Base-by-base conservation (phyloP, 2,797 vertebrate species). In the Thripadectes ignobilis region DNA sequence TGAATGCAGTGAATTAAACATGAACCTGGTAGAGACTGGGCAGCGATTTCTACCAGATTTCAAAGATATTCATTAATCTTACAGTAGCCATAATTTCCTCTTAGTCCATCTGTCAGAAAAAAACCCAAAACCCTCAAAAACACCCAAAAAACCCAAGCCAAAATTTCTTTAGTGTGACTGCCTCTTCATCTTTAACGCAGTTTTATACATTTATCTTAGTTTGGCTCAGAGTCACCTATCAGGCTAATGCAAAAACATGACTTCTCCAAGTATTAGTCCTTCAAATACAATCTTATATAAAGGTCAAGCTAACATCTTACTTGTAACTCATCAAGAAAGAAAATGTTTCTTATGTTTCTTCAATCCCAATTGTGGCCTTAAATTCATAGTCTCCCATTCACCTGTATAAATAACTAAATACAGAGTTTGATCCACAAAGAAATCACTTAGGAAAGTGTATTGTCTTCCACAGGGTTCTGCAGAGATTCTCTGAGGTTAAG, bases 241-340 rank as follows among this genome's bases (percentile, higher is more conserved):
- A 55, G 19, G 15, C 21, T 88, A 51, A 81, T 26, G 32, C 29
- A 59, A 92, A 94, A 85, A 85, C 29, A 52, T 82, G 51, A 6
- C 38, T 79, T 67, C 71, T 86, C 41, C 71, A 79, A 94, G 46
- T 63, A 68, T 23, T 79, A 43, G 9, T 12, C 16, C 34, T 82
- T 73, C 32, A 65, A 36, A 55, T 57, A 24, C 52, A 94, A 92
- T 62, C 29, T 71, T 59, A 93, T 73, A 58, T 38, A 26, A 88
- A 94, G 69, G 76, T 82, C 36, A 92, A 63, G 41, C 24, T 41
- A 67, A 73, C 77, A 86, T 73, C 29, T 79, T 91, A 90, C 69
- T 74, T 87, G 41, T 90, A 62, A 95, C 77, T 92, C 88, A 87
- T 92, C 77, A 87, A 74, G 71, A 82, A 62, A 46, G 81, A 71